Percentiles rank a stretch among this genome's conserved stretches.
phyloP scores from a whole-genome alignment of 2,888 invertebrate species.

The Salticus scenicus region DNA sequence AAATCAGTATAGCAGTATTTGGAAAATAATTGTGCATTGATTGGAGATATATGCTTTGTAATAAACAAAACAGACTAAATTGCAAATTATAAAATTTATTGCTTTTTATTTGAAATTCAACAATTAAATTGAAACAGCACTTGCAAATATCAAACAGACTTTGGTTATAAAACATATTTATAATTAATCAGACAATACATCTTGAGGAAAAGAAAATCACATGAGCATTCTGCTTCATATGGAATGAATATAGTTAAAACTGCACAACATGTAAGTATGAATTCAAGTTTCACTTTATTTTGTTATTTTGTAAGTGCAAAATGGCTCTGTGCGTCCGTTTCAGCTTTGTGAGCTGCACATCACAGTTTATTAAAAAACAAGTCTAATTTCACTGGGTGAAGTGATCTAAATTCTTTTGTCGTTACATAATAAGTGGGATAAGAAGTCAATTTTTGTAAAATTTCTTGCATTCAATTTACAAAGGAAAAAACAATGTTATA shows the following conservation, averaged over 20 bases:
- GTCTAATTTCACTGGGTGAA: too few species aligned
- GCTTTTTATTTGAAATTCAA: conserved; percentile 6
- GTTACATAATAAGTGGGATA: too few species aligned
- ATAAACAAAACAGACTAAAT: background rate
- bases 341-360: conserved; percentile 3
- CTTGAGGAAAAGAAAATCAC: conserved; percentile 10
- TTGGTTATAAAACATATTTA: conserved; percentile 9
- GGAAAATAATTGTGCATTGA: too few species aligned
- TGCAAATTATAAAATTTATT: conserved; percentile 10
- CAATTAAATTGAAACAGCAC: background rate
- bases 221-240: background rate
- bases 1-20: too few species aligned
- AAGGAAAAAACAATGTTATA: too few species aligned
- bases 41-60: too few species aligned
- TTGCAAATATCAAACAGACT: background rate
- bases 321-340: background rate
- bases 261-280: background rate
- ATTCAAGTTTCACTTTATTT: background rate
- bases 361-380: background rate
- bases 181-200: background rate
- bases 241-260: background rate
- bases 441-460: too few species aligned
- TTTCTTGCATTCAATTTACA: too few species aligned
- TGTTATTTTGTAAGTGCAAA: too few species aligned
- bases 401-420: too few species aligned